Base-by-base conservation (phyloP, 2,888 invertebrate species). In the Catocala sponsa region DNA sequence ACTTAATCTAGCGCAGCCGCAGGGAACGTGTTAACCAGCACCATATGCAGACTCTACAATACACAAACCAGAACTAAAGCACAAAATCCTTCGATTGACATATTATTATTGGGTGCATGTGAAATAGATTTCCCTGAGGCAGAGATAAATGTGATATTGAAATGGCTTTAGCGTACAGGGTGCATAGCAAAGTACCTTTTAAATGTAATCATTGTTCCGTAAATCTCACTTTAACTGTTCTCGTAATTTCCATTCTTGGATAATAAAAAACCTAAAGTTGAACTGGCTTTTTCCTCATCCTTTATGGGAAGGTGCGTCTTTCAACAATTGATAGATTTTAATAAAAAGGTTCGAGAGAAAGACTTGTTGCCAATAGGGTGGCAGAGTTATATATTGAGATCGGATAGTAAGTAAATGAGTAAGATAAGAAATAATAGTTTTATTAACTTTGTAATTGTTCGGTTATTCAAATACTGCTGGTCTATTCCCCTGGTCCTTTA, bases 101-200 rank as follows among this genome's bases (percentile, higher is more conserved):
- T 72, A 70, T 76, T 63, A 66, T 62, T 62, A 62, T 54, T 60
- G 55, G 50, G 12, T 58, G 49, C 68, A 70, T 61, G 64, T 55
- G 59, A 25, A 75, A 72, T 63, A 70, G 67, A 80, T 81, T 81
- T 81, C 78, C 80, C 78, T 10, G 32, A 68, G 68, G 80, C 62
- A 62, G 49, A 68, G 80, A 78, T 71, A 74, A 78, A 73, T 67
- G 70, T 67, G 56, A 65, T 50, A 78, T 76, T 81, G 78, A 69
- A 76, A 76, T 71, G 55, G 63, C 55, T 65, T 76, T 56, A 66
- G 61, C 55, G 46, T 62, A 64, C 64, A 50, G 55, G 69, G 54
- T 72, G 76, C 75, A 78, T 69, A 65, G 59, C 49, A 59, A 74
- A 77, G 65, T 63, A 71, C 58, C 72, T 71, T 61, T 64, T 74